These are phyloP conservation scores for Sebastes paucispinis DNA, from an alignment of 2,797 vertebrate genomes.

Conservation along the genomic window DNA sequence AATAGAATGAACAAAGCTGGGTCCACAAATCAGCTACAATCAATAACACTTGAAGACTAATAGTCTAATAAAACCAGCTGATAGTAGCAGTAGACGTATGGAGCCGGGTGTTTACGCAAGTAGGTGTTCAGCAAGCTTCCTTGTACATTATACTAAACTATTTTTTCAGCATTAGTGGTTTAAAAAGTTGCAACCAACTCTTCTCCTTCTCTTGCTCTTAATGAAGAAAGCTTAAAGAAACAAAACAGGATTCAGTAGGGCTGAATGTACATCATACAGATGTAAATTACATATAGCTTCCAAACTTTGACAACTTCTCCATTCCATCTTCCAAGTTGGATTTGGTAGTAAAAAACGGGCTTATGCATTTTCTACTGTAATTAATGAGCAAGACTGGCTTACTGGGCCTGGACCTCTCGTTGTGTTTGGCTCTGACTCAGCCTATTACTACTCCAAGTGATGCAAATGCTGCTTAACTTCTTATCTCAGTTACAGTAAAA, in stretches of 20 bases:
- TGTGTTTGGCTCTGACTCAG: conserved; percentile 33
- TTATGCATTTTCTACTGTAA: conserved; percentile 6
- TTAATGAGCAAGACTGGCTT: conserved; percentile 31
- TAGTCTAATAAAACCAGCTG: neutral
- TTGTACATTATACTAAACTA: neutral
- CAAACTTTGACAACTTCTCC: neutral
- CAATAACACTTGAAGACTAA: neutral
- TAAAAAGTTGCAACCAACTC: neutral
- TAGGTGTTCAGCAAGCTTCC: neutral
- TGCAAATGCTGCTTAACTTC: conserved; percentile 37
- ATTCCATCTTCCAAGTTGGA: conserved; percentile 7
- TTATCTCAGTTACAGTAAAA: conserved; percentile 32
- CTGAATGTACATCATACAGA: neutral
- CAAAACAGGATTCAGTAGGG: neutral
- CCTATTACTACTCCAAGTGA: conserved; percentile 26
- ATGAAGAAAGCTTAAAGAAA: neutral
- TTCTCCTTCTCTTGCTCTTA: neutral
- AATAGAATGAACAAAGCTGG: neutral
- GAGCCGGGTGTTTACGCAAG: neutral
- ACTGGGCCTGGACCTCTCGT: conserved; percentile 25
- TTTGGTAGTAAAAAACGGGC: conserved; percentile 4
- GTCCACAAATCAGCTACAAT: neutral
- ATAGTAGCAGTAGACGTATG: neutral
- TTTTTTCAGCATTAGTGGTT: neutral
- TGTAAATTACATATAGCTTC: neutral